Evolutionary conservation across 2,797 vertebrate genomes (phyloP).

Genomic region (Chrysocyon brachyurus): DNA sequence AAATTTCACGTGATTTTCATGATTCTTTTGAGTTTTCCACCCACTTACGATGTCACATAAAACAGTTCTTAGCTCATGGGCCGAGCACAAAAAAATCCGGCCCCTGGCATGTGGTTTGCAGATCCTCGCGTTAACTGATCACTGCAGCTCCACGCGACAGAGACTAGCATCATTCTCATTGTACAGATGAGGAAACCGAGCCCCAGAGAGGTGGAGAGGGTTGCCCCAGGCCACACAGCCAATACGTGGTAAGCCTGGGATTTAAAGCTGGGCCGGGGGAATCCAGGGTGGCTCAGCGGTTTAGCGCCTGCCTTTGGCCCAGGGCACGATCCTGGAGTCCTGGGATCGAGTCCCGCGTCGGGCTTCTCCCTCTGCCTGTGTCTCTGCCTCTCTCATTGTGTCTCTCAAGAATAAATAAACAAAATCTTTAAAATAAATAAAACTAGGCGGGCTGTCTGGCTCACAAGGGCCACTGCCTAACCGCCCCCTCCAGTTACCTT

Average conservation of each 20-base stretch:
- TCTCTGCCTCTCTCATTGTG: no score
- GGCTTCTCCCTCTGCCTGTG: no score
- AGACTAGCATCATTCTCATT: no score
- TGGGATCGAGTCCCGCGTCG: accelerated
- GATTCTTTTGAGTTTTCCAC: background rate
- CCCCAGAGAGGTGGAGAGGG: background rate
- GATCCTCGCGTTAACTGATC: background rate
- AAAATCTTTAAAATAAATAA: no score
- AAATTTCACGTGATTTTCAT: background rate
- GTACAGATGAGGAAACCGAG: background rate
- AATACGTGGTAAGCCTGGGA: background rate
- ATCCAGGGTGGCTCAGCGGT: no score
- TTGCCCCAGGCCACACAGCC: background rate
- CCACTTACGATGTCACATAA: background rate
- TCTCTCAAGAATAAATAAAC: no score
- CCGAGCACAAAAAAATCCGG: background rate
- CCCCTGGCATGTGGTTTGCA: background rate
- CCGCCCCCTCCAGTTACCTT: background rate
- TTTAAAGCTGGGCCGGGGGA: background rate
- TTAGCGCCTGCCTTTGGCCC: no score
- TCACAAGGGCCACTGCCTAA: background rate
- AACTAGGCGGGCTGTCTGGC: no score
- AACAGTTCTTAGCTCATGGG: background rate
- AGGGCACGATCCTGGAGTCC: no score
- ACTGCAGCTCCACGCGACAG: background rate